phyloP scores from a whole-genome alignment of 2,888 invertebrate genomes.

The Polylopha cassiicola region DNA sequence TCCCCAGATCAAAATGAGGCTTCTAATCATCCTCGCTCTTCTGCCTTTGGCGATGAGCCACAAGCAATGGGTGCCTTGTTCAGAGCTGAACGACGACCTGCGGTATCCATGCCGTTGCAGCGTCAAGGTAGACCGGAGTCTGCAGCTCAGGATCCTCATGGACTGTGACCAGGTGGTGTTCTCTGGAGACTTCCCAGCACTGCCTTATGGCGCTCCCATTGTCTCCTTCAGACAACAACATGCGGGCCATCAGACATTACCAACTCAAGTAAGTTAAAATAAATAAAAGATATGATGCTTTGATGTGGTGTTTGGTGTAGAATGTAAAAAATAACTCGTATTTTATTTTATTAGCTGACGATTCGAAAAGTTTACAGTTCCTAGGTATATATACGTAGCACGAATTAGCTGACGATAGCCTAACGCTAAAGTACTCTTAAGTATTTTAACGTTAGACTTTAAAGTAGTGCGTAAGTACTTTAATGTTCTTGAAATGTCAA shows the following conservation, averaged over 20 bases:
- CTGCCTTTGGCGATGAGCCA: slow-evolving; percentile 46
- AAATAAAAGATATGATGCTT: not conserved
- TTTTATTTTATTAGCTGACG: no score
- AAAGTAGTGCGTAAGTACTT: no score
- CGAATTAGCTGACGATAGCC: no score
- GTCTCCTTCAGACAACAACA: slow-evolving; percentile 86
- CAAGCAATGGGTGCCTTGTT: slow-evolving; percentile 83
- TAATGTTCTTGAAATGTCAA: no score
- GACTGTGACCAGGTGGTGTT: slow-evolving; percentile 91
- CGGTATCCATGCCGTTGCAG: slow-evolving; percentile 83
- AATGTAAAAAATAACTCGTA: no score
- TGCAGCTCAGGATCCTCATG: slow-evolving; percentile 79
- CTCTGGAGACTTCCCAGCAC: slow-evolving; percentile 84
- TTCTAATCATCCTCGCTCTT: slow-evolving; percentile 49
- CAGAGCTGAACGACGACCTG: slow-evolving; percentile 85
- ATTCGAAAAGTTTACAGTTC: no score
- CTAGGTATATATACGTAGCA: no score
- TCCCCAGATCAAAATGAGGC: slow-evolving; percentile 55
- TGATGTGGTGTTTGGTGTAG: no score
- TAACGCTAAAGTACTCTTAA: no score
- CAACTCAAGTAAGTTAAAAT: slow-evolving; percentile 79
- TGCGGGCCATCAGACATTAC: slow-evolving; percentile 88
- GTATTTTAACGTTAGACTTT: no score
- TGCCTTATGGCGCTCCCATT: slow-evolving; percentile 88
- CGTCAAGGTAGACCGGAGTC: slow-evolving; percentile 69